Evolutionary conservation across 1,140 invertebrate species (phyloP), one percentile per base, ranked within the genome.

Genomic region (Steinernema khuongi): DNA sequence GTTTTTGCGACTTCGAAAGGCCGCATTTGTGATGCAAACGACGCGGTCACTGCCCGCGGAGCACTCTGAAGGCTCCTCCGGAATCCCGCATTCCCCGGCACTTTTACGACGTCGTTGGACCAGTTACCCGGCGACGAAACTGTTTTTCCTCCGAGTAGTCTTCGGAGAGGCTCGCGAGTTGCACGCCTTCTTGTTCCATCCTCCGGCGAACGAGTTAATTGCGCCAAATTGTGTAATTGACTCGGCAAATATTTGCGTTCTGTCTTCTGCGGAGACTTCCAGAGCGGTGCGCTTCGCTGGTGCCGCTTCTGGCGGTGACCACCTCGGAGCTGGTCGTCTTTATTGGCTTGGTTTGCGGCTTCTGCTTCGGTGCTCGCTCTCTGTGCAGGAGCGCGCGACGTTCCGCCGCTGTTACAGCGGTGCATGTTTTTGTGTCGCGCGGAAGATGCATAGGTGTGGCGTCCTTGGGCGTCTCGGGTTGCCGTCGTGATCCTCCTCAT

Each of bases 151-250:
- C 50, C 4, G 11, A 60, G 36, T n/a, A 41, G 36, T 11, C n/a
- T 11, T 41, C 26, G 4, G 50, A 60, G 11, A n/a, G 50, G 14
- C 14, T 2, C 50, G 11, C 36, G 36, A 41, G 36, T 22, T 60
- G 11, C 50, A 60, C 50, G 11, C 14, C 50, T 60, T 60, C 50
- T 60, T 60, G 50, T 60, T 60, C 26, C 50, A 60, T 60, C 26
- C 26, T 7, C 50, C 14, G 11, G 50, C 50, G 50, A 60, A 60
- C 50, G 50, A 60, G 50, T 60, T 60, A 60, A 60, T 60, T 60
- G 50, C 50, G 50, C 26, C 50, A 60, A 41, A 60, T 60, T 60
- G 50, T 60, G 50, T 60, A 60, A 60, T 60, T 60, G 50, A 60
- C 50, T 60, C 14, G 50, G 50, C 50, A 60, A 60, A 60, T 60